Evolutionary conservation across 2,113 vertebrate species (phyloP).

Genomic region (Pitta sordida): DNA sequence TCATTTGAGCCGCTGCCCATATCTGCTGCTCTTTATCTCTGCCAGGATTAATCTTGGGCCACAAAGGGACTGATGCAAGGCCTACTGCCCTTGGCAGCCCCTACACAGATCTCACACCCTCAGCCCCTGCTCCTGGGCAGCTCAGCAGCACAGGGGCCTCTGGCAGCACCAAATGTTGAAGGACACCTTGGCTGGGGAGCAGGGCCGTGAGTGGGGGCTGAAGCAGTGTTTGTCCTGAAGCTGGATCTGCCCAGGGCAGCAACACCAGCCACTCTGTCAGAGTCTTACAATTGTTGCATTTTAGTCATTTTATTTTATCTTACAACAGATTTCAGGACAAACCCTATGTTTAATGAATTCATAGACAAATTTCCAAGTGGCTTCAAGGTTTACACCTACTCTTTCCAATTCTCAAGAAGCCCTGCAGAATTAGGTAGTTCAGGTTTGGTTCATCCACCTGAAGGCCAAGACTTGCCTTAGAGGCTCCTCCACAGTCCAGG

Average conservation of each 20-base stretch:
- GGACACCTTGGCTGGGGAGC: not conserved
- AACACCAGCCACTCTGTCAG: too few species aligned
- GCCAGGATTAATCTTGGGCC: not conserved
- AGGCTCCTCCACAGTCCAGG: not conserved
- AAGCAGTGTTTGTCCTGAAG: not conserved
- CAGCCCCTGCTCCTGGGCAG: not conserved
- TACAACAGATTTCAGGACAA: not conserved
- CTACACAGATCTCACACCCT: fast-evolving
- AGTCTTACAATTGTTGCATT: too few species aligned
- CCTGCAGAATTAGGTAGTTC: not conserved
- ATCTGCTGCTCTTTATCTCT: not conserved
- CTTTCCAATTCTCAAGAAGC: not conserved
- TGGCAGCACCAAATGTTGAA: not conserved
- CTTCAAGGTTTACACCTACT: not conserved
- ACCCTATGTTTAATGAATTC: not conserved
- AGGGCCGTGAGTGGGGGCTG: not conserved
- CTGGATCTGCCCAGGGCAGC: not conserved
- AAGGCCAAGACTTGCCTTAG: not conserved
- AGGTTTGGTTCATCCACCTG: not conserved
- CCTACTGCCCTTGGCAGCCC: not conserved
- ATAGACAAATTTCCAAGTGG: not conserved
- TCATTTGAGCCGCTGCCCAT: not conserved
- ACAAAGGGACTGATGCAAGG: not conserved
- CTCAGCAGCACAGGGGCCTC: not conserved
- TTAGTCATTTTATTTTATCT: too few species aligned